Percentiles rank a stretch among this genome's conserved stretches.
Evolutionary conservation across 2,797 vertebrate genomes (phyloP).

Genomic region (Tangara arthus): DNA sequence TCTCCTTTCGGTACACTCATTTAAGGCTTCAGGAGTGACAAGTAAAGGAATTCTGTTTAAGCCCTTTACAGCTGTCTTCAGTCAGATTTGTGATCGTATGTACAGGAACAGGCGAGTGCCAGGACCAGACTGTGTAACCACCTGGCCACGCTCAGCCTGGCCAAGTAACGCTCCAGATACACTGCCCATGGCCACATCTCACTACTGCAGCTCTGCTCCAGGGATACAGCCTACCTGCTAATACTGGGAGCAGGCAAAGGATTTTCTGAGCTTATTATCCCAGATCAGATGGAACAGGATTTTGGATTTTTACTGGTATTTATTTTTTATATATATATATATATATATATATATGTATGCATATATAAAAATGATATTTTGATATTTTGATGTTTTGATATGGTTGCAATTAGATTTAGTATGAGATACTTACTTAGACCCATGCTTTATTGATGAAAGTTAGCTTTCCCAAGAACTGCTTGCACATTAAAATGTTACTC

Average conservation of each 20-base stretch:
- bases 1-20: neutral
- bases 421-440: neutral
- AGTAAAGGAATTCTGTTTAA: neutral
- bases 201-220: neutral
- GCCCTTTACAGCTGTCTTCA: neutral
- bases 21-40: neutral
- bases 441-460: neutral
- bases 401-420: neutral
- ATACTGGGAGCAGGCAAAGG: neutral
- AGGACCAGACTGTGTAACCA: constrained; percentile 38
- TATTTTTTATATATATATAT: too few relatives aligned
- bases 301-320: neutral
- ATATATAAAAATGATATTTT: neutral
- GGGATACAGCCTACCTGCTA: neutral
- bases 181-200: neutral
- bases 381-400: neutral
- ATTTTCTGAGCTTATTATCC: neutral
- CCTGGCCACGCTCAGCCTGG: neutral
- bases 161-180: neutral
- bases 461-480: neutral
- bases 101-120: neutral
- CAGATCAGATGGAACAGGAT: neutral
- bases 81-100: neutral
- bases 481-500: neutral
- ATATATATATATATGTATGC: too few relatives aligned